These are phyloP conservation scores for Rhinoraja longicauda DNA, from an alignment of 2,797 vertebrate genomes.

Conservation along the genomic window DNA sequence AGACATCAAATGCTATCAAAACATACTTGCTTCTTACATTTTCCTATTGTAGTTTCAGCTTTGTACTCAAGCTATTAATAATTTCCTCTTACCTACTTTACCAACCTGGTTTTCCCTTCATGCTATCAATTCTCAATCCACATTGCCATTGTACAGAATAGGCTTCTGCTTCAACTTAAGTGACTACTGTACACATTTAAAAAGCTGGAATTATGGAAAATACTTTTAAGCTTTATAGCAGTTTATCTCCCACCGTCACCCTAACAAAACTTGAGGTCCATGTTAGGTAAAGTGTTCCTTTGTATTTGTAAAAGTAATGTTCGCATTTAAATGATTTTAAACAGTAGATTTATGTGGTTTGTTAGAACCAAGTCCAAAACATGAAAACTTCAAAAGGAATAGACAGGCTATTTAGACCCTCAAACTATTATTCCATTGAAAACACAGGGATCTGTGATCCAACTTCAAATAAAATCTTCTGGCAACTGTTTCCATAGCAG, in stretches of 20 bases:
- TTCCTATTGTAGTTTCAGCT: background rate
- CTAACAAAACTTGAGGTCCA: too few relatives aligned
- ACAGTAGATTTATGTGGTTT: background rate
- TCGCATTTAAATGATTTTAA: slow-evolving; percentile 15
- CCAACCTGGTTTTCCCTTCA: background rate
- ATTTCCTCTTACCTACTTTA: background rate
- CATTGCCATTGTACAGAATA: background rate
- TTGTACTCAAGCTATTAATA: background rate
- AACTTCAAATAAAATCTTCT: background rate
- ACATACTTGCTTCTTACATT: background rate
- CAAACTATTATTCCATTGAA: background rate
- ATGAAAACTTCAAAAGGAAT: background rate
- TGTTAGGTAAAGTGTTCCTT: background rate
- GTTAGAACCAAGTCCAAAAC: background rate
- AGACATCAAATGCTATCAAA: background rate
- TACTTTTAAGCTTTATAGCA: background rate
- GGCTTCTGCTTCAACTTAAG: background rate
- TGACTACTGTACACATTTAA: background rate
- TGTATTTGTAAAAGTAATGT: background rate
- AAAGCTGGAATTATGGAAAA: background rate
- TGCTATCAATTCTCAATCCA: background rate
- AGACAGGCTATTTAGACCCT: background rate
- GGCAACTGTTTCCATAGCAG: background rate
- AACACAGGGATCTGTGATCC: background rate
- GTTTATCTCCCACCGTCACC: too few relatives aligned